Base-by-base conservation (phyloP, 1,140 invertebrate genomes). In the Marisa cornuarietis region DNA sequence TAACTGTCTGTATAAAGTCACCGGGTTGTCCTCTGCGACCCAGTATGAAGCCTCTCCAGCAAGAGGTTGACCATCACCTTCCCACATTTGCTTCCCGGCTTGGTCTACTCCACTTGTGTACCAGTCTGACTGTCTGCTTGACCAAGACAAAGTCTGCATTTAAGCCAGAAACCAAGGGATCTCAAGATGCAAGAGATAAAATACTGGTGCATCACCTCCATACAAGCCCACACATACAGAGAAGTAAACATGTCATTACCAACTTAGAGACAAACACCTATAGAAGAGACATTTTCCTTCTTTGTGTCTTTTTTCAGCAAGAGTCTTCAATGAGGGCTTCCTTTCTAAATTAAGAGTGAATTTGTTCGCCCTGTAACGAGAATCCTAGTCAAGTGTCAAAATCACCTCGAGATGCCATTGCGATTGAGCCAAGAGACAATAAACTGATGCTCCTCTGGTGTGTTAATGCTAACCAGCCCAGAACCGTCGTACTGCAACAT, bases 101-200 rank as follows among this genome's bases (percentile, higher is more conserved):
- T 52, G 71, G 66, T 81, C 78, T 20, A 84, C 62, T 4, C 85
- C 85, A 69, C 85, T 86, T 11, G 85, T 84, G 69, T 76, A 84
- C 83, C 83, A 86, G 24, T 75, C 82, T 81, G 24, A 42, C 31
- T 42, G 31, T 42, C 31, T 42, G 31, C 31, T 42, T 42, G 31
- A 42, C 31, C 31, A 42, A 42, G 6, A 42, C 31, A 42, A 42
- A 42, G 31, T 42, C 31, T 42, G 6, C 3, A 42, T 42, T 4
- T 42, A 42, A 42, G 0, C 31, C 31, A 42, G 31, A 4, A 42
- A 42, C 31, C 31, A 42, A 42, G 31, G 31, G 31, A 2, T 2
- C 2, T 42, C 31, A 42, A 42, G 31, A 42, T 42, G 2, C 31
- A 42, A 42, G 3, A 4, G 31, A 4, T 4, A 4, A 42, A 42